These are phyloP conservation scores for Danio tinwini DNA, from an alignment of 2,797 vertebrate genomes.

Conservation along the genomic window DNA sequence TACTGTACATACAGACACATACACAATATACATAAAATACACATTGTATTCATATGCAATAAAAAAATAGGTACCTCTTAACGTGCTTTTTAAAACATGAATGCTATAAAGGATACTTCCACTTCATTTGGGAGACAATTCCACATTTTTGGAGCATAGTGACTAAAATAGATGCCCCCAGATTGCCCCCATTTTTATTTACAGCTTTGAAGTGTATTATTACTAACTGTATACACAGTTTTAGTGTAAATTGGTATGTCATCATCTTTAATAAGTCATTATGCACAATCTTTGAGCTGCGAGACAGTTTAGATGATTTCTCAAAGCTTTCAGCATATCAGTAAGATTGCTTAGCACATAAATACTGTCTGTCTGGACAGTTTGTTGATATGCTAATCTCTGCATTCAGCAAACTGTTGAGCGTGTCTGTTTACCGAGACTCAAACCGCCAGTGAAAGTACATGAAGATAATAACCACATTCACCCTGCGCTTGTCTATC, in stretches of 20 bases:
- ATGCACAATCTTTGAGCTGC: not conserved
- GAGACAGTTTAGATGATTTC: not conserved
- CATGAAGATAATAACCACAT: constrained; percentile 18
- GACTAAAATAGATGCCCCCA: no score
- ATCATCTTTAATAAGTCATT: not conserved
- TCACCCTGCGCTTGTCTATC: not conserved
- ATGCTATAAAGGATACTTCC: no score
- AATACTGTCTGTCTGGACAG: constrained; percentile 1
- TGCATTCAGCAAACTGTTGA: constrained; percentile 34
- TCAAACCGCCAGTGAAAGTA: constrained; percentile 3
- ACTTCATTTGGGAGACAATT: no score
- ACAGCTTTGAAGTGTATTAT: no score
- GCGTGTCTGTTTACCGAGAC: constrained; percentile 25
- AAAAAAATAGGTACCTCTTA: no score
- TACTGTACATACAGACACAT: no score
- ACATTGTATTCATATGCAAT: no score
- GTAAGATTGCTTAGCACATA: not conserved
- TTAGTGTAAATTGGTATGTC: not conserved
- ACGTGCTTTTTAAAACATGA: no score
- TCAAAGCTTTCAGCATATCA: not conserved
- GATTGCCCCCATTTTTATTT: no score
- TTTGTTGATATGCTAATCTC: constrained; percentile 10
- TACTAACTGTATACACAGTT: not conserved
- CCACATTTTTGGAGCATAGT: no score
- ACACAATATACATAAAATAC: no score